Base-by-base conservation (phyloP, 2,888 invertebrate species). In the Parnassius smintheus region DNA sequence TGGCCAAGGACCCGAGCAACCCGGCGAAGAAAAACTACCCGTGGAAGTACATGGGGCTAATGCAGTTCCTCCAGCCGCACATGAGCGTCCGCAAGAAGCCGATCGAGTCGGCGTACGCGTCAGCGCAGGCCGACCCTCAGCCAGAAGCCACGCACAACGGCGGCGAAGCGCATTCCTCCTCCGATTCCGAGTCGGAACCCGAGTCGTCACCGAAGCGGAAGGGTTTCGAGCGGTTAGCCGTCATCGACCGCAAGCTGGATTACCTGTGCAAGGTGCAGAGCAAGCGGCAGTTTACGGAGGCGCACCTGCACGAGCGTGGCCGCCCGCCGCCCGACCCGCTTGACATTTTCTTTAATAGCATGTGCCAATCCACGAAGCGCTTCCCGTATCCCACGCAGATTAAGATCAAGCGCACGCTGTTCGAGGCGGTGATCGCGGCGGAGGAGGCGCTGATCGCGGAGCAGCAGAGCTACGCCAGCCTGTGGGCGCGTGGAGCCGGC, bases 11-110 rank as follows among this genome's bases (percentile, higher is more conserved):
- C 64, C 85, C 79, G 10, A 53, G 61, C 56, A 69, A 66, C 61
- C 62, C 73, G 42, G 70, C 72, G 66, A 85, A 83, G 76, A 83
- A 83, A 73, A 75, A 68, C 67, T 86, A 82, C 76, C 82, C 86
- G 18, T 91, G 91, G 91, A 88, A 88, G 78, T 90, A 91, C 78
- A 83, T 83, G 83, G 81, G 76, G 54, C 77, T 75, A 48, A 91
- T 91, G 91, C 86, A 85, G 75, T 91, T 91, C 79, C 81, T 91
- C 70, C 90, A 88, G 78, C 91, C 91, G 55, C 84, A 90, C 80
- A 91, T 91, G 91, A 83, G 80, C 73, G 83, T 80, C 66, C 80
- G 88, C 65, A 87, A 87, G 76, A 86, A 86, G 77, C 76, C 78
- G 41, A 69, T 75, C 9, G 81, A 78, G 63, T 73, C 76, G 48